These are phyloP conservation scores for Ganaspis sp. DNA, from an alignment of 1,140 invertebrate species.

Conservation along the genomic window DNA sequence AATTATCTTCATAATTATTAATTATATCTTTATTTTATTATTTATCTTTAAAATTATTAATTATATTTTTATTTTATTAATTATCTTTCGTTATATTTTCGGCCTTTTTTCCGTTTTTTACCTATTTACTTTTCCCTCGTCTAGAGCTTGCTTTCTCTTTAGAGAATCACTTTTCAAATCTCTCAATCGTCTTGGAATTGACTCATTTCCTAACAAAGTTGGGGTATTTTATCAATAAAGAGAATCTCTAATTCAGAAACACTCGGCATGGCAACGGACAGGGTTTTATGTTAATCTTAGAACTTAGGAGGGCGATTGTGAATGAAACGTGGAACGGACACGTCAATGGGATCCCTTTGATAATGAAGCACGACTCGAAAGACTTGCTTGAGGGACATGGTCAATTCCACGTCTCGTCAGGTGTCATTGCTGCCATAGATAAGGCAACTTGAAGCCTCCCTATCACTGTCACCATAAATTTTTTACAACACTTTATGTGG, in stretches of 20 bases:
- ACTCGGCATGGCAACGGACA: constrained; percentile 8
- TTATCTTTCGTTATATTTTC: too few relatives aligned
- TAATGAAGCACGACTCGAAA: constrained; percentile 22
- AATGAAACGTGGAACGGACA: constrained; percentile 5
- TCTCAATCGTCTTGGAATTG: not conserved
- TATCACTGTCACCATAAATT: not conserved
- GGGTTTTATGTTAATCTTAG: not conserved
- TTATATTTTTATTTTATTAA: too few relatives aligned
- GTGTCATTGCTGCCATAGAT: constrained; percentile 6
- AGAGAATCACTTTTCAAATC: not conserved
- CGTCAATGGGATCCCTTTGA: constrained; percentile 2
- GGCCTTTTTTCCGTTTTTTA: too few relatives aligned
- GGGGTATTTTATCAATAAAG: not conserved
- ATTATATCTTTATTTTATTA: not conserved
- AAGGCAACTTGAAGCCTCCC: not conserved
- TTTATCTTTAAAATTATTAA: too few relatives aligned
- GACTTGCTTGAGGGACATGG: constrained; percentile 25
- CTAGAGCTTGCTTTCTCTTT: not conserved
- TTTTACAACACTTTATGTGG: not conserved
- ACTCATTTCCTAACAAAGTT: too few relatives aligned
- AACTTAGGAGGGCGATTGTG: constrained; percentile 8
- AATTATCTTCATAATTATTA: too few relatives aligned
- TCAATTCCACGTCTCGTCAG: constrained; percentile 17
- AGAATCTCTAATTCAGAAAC: not conserved
- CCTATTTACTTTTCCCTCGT: too few relatives aligned